Base-by-base conservation (phyloP, 1,140 invertebrate species). In the Drosophila repleta region DNA sequence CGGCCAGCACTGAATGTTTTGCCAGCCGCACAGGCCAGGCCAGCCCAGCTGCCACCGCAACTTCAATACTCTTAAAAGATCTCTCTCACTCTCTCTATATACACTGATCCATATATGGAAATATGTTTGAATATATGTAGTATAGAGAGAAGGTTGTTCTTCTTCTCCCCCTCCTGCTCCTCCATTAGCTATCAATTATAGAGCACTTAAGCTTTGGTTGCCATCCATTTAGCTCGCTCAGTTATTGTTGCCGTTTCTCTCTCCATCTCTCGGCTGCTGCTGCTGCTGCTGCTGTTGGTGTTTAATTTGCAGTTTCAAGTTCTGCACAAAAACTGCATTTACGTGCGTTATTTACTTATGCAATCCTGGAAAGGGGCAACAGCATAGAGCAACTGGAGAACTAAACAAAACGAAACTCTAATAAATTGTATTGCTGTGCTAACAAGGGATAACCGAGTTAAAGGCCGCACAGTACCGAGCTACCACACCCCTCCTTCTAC, bases 341-440 rank as follows among this genome's bases (percentile, higher is more conserved):
- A 76, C 80, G 80, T 84, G 80, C 76, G 79, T 79, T 83, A 83
- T 83, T 83, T 83, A 83, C 79, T 84, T 84, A 83, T 83, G 79
- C 79, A 79, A 74, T 67, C 49, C 70, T 26, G 8, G 52, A 15
- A 56, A 41, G n/a, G n/a, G 17, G 10, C 1, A 60, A 72, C 32
- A 61, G 37, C 61, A 67, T 45, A 15, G 15, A 41, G 29, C 0
- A 17, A 15, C n/a, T n/a, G 39, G 4, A 17, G 15, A 17, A 17
- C n/a, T 17, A 58, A 73, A 68, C 66, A 58, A 69, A 74, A 83
- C 58, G 58, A 79, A 84, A 76, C 76, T 83, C 80, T 83, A 83
- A 83, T 83, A 83, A 84, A 83, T 83, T 83, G 79, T 72, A 68
- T 41, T 46, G 80, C 72, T 76, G 61, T 79, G 66, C 76, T 84